Evolutionary conservation across 2,888 invertebrate species (phyloP).

Genomic region (Sesia apiformis): DNA sequence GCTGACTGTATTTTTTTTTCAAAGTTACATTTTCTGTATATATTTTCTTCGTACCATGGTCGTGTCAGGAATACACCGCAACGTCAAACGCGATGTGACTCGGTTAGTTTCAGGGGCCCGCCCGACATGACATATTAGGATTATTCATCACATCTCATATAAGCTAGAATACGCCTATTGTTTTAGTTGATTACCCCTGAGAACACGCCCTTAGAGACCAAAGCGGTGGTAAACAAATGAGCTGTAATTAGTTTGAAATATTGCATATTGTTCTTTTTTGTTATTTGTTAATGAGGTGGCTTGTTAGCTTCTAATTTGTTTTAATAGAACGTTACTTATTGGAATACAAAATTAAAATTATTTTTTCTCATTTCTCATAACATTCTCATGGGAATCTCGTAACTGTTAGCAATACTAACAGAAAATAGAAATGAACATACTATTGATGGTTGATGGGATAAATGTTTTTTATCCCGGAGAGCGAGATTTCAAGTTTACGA

Average conservation of each 20-base stretch:
- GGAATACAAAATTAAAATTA: no score
- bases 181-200: slow-evolving; percentile 51
- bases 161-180: slow-evolving; percentile 29
- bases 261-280: slow-evolving; percentile 7
- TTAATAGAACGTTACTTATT: not conserved
- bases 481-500: no score
- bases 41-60: not conserved
- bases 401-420: no score
- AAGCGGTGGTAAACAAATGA: slow-evolving; percentile 22
- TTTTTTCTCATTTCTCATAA: no score
- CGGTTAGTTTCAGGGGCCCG: slow-evolving; percentile 35
- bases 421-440: no score
- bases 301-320: not conserved
- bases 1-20: no score
- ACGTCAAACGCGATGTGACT: slow-evolving; percentile 18
- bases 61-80: slow-evolving; percentile 5
- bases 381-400: no score
- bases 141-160: slow-evolving; percentile 51
- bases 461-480: no score
- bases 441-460: no score
- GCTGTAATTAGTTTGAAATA: slow-evolving; percentile 21
- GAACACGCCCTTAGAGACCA: slow-evolving; percentile 31
- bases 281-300: not conserved
- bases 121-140: slow-evolving; percentile 49
- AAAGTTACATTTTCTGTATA: no score